Evolutionary conservation across 2,888 invertebrate species (phyloP).

Genomic region (Coleophora deauratella): DNA sequence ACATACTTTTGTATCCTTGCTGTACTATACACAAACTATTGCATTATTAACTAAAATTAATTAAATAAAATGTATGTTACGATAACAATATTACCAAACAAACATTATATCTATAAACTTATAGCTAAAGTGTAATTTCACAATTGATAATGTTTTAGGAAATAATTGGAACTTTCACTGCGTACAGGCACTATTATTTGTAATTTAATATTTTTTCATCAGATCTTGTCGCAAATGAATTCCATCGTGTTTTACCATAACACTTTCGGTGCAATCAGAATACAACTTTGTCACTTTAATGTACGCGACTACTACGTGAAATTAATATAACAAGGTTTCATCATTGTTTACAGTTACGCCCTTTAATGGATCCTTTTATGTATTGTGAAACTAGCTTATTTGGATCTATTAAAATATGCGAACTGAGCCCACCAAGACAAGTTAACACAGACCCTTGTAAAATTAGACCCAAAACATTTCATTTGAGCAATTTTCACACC

Average conservation of each 20-base stretch:
- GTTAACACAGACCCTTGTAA: neutral
- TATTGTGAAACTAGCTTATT: too few species aligned
- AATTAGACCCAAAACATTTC: slow-evolving; percentile 2
- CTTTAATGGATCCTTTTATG: too few species aligned
- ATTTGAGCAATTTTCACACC: slow-evolving; percentile 14
- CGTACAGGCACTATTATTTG: too few species aligned
- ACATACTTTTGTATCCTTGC: slow-evolving; percentile 2
- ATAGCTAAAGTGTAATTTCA: neutral
- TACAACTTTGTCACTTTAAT: too few species aligned
- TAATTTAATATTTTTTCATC: too few species aligned
- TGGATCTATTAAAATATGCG: too few species aligned
- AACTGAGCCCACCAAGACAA: neutral
- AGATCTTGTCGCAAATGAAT: neutral
- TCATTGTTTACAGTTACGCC: too few species aligned
- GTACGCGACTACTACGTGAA: too few species aligned
- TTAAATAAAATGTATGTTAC: slow-evolving; percentile 15
- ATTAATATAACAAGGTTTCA: too few species aligned
- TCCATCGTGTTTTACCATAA: neutral
- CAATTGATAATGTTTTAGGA: slow-evolving; percentile 4
- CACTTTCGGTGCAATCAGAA: too few species aligned
- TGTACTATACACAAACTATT: slow-evolving; percentile 9
- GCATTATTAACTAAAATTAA: slow-evolving; percentile 10
- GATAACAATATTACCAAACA: slow-evolving; percentile 13
- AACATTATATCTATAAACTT: slow-evolving; percentile 11
- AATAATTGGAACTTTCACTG: too few species aligned